Base-by-base conservation (phyloP, 1,140 invertebrate genomes). In the Mactra quadrangularis region DNA sequence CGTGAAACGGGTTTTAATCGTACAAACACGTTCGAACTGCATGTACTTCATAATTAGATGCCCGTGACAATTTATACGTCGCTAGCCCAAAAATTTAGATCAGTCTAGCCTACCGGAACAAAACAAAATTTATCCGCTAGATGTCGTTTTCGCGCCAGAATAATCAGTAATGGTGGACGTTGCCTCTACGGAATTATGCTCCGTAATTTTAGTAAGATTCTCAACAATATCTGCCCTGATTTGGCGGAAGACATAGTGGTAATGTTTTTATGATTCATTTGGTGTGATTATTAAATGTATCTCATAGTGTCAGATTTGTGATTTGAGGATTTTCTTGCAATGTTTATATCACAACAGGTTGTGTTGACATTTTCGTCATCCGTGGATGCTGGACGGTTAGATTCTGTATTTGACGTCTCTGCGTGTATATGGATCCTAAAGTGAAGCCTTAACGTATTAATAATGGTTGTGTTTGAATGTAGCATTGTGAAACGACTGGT, bases 61-160 rank as follows among this genome's bases (percentile, higher is more conserved):
- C n/a, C n/a, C n/a, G n/a, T 41, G 38, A 41, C 38, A 41, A 7
- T 41, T 41, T 41, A 41, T 41, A 41, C 6, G 38, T 41, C 38
- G 38, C 6, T 15, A 15, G 15, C 38, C 38, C 6, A 6, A 41
- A 41, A 41, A 41, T 41, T 41, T 41, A 41, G 6, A 41, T 41
- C 38, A 6, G 6, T 41, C 15, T 41, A 41, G 15, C 38, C 38
- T 41, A 15, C 38, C 15, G 15, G 6, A 6, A 15, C 6, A 41
- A 41, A 41, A 15, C 6, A 41, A 41, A 41, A 7, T 41, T 41
- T 77, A 41, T 31, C 82, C 82, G 82, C 74, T 79, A 85, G 83
- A 79, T 85, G 83, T 68, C 83, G 77, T 74, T 84, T n/a, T 81
- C 76, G 83, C 77, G 77, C 83, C 83, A 72, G 79, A 74, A 82